Evolutionary conservation across 2,888 invertebrate genomes (phyloP).

Genomic region (Biston stratarius): DNA sequence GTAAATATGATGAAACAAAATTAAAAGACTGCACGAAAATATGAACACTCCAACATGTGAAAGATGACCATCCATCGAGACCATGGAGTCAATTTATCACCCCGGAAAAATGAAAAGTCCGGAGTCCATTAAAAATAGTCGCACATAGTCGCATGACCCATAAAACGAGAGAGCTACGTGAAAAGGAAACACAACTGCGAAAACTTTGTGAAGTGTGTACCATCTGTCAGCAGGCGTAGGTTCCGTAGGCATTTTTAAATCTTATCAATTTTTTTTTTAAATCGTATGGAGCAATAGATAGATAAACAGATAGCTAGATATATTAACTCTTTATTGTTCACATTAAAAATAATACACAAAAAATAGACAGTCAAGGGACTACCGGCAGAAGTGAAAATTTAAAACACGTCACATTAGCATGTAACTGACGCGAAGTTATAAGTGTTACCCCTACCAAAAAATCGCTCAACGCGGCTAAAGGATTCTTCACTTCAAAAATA

Average conservation of each 20-base stretch:
- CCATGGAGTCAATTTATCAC: slow-evolving; percentile 84
- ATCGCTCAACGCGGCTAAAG: too few relatives aligned
- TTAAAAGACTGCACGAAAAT: slow-evolving; percentile 57
- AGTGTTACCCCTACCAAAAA: too few relatives aligned
- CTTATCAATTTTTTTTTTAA: not conserved
- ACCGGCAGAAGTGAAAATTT: too few relatives aligned
- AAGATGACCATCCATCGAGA: slow-evolving; percentile 80
- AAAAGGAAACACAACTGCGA: slow-evolving; percentile 80
- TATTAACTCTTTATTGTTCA: too few relatives aligned
- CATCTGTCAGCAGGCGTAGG: slow-evolving; percentile 33
- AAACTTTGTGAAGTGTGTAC: slow-evolving; percentile 59
- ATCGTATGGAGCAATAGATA: too few relatives aligned
- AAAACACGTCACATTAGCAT: too few relatives aligned
- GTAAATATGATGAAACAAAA: slow-evolving; percentile 45
- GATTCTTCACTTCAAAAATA: too few relatives aligned
- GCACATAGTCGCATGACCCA: slow-evolving; percentile 85
- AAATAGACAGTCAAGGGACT: too few relatives aligned
- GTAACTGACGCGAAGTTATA: too few relatives aligned
- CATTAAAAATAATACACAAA: too few relatives aligned
- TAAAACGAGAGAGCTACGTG: slow-evolving; percentile 82
- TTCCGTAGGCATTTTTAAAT: slow-evolving; percentile 47
- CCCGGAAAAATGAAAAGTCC: slow-evolving; percentile 80
- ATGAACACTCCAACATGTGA: slow-evolving; percentile 65
- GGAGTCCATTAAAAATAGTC: slow-evolving; percentile 84
- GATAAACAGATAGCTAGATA: too few relatives aligned